phyloP scores from a whole-genome alignment of 2,888 invertebrate genomes.

The Ariolimax columbianus region DNA sequence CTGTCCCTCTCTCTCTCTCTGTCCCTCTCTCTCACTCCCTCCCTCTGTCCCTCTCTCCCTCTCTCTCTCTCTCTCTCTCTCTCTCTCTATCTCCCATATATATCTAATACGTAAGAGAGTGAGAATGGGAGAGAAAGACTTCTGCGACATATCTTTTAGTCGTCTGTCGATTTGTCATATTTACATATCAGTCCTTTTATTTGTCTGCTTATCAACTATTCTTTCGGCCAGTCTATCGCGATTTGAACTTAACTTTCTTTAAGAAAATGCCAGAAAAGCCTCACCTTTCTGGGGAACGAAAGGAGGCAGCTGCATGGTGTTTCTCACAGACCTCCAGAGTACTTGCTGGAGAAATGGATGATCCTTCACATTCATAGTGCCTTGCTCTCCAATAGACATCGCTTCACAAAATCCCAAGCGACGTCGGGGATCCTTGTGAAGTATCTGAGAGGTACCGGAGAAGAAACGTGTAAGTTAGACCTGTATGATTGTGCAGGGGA shows the following conservation, averaged over 20 bases:
- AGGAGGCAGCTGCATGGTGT: conserved; percentile 5
- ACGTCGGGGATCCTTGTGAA: conserved; percentile 42
- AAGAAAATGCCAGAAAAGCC: not conserved
- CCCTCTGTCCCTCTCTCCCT: too few species aligned
- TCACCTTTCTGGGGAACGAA: conserved; percentile 6
- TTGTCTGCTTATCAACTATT: not conserved
- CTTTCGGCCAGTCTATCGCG: not conserved
- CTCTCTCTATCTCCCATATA: too few species aligned
- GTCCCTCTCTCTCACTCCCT: too few species aligned
- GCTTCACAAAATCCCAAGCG: conserved; percentile 31
- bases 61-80: too few species aligned
- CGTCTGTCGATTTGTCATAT: not conserved
- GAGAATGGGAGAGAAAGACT: too few species aligned
- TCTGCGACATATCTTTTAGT: not conserved
- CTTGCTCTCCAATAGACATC: not conserved
- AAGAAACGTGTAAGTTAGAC: not conserved
- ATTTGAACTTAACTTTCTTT: not conserved
- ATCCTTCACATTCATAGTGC: conserved; percentile 28
- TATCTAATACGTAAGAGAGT: too few species aligned
- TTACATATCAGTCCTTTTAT: not conserved
- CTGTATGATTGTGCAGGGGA: too few species aligned
- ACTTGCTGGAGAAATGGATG: conserved; percentile 36
- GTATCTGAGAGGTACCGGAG: not conserved
- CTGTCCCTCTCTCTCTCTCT: too few species aligned
- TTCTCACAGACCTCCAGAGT: conserved; percentile 27